Conservation (phyloP, 1,140 invertebrate genomes). For the Trissolcus basalis region DNA sequence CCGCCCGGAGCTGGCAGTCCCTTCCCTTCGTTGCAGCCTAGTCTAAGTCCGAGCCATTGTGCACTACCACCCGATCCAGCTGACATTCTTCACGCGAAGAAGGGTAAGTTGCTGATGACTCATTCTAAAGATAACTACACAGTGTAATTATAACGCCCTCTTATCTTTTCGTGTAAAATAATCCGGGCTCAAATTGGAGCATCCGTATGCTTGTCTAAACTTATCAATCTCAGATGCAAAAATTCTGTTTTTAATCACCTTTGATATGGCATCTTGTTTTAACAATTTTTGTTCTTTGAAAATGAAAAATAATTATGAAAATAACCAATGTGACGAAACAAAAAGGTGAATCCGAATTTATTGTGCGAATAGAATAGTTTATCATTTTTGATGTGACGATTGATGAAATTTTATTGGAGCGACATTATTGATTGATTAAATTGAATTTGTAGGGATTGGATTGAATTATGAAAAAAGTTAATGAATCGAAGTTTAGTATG, state of each 20-base stretch:
- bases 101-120: slow-evolving; percentile 69
- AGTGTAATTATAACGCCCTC: slow-evolving; percentile 18
- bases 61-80: slow-evolving; percentile 73
- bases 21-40: slow-evolving; percentile 74
- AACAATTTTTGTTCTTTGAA: no score
- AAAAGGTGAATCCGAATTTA: background rate
- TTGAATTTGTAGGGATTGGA: no score
- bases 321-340: no score
- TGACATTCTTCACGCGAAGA: slow-evolving; percentile 74
- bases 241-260: no score
- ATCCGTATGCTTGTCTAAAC: background rate
- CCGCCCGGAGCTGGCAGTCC: slow-evolving; percentile 75
- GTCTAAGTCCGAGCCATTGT: slow-evolving; percentile 75
- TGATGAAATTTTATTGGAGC: no score
- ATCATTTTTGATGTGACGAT: no score
- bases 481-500: no score
- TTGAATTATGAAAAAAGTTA: no score
- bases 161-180: background rate
- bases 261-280: no score
- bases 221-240: background rate
- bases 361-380: no score
- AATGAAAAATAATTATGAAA: no score
- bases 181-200: background rate
- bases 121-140: slow-evolving; percentile 28
- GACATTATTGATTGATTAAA: no score